Evolutionary conservation across 2,888 invertebrate genomes (phyloP).

Genomic region (Silvanus unidentatus): DNA sequence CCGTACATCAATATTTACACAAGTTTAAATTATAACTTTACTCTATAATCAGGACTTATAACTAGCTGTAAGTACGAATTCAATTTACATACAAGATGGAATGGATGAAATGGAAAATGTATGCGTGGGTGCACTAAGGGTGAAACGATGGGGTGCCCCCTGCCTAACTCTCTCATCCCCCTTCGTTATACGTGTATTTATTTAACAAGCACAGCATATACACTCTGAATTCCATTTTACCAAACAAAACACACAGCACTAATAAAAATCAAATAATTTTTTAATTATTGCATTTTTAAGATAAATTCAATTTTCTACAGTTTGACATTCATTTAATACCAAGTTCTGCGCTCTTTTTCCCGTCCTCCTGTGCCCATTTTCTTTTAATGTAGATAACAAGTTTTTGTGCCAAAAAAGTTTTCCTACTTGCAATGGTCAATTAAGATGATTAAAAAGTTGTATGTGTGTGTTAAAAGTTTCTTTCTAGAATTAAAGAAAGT

Average conservation of each 20-base stretch:
- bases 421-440: slow-evolving; percentile 24
- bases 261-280: slow-evolving; percentile 41
- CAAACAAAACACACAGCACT: slow-evolving; percentile 24
- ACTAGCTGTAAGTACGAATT: slow-evolving; percentile 37
- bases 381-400: slow-evolving; percentile 8
- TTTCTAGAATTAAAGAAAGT: too few relatives aligned
- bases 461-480: slow-evolving; percentile 11
- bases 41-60: slow-evolving; percentile 35
- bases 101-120: slow-evolving; percentile 16
- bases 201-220: too few relatives aligned
- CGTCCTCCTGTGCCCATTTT: slow-evolving; percentile 15
- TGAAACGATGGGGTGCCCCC: slow-evolving; percentile 9
- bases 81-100: slow-evolving; percentile 41
- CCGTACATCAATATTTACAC: slow-evolving; percentile 17
- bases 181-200: too few relatives aligned
- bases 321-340: too few relatives aligned
- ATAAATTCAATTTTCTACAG: slow-evolving; percentile 31
- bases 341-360: slow-evolving; percentile 14
- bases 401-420: slow-evolving; percentile 17
- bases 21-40: slow-evolving; percentile 25
- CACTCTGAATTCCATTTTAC: too few relatives aligned
- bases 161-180: too few relatives aligned
- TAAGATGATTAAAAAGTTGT: slow-evolving; percentile 27
- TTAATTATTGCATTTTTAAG: slow-evolving; percentile 30
- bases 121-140: not conserved